A percentile compares a stretch with the other conserved stretches of the same genome.
phyloP scores from a whole-genome alignment of 1,140 invertebrate genomes.

The Xylocopa sonorina region DNA sequence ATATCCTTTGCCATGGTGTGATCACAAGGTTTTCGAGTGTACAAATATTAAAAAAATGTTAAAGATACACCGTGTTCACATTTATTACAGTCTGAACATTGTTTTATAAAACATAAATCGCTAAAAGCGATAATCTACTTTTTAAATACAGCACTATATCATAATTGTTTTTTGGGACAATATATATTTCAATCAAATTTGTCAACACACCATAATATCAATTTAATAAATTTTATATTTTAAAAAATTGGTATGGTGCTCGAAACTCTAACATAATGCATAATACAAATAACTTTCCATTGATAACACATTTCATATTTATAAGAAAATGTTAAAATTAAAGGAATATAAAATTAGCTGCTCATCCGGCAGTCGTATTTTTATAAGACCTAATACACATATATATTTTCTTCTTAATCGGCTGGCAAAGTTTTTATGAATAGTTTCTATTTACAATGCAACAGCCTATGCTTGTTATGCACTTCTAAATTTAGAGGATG shows the following conservation, averaged over 20 bases:
- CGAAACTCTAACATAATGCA: slow-evolving; percentile 12
- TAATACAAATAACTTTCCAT: slow-evolving; percentile 27
- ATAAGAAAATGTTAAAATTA: slow-evolving; percentile 36
- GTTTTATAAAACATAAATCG: slow-evolving; percentile 71
- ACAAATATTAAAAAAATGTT: slow-evolving; percentile 57
- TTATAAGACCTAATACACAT: slow-evolving; percentile 24
- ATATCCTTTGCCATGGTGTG: slow-evolving; percentile 1
- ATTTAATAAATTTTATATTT: slow-evolving; percentile 36
- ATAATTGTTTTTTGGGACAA: slow-evolving; percentile 24
- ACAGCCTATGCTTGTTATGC: slow-evolving; percentile 26
- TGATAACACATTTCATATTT: slow-evolving; percentile 38
- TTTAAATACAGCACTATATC: slow-evolving; percentile 58
- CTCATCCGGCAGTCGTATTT: slow-evolving; percentile 14
- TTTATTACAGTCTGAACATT: slow-evolving; percentile 67
- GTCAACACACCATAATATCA: slow-evolving; percentile 22
- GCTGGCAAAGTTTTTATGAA: slow-evolving; percentile 49
- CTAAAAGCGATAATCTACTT: slow-evolving; percentile 61
- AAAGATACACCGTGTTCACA: slow-evolving; percentile 62
- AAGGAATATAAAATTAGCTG: slow-evolving; percentile 47
- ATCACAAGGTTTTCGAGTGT: slow-evolving; percentile 44
- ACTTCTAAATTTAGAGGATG: slow-evolving; percentile 47
- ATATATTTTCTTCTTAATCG: neutral
- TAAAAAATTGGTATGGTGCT: slow-evolving; percentile 17
- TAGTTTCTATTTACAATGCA: slow-evolving; percentile 55
- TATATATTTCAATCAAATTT: slow-evolving; percentile 26